phyloP scores from a whole-genome alignment of 2,888 invertebrate species.

The Phaedon cochleariae region DNA sequence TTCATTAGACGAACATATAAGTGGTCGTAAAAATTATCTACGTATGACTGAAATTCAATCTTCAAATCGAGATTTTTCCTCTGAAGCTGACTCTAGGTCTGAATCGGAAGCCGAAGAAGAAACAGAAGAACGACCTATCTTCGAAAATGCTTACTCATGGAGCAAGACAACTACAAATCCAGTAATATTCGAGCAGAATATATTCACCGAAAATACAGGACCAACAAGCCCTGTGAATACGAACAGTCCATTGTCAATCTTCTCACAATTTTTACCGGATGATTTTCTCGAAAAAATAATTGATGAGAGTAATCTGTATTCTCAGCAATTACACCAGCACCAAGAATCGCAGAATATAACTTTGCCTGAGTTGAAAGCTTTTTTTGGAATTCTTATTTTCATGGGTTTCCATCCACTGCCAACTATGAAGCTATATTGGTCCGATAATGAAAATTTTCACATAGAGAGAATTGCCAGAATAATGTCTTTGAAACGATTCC shows the following conservation, averaged over 20 bases:
- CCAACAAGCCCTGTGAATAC: background rate
- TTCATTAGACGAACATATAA: background rate
- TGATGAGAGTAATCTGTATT: slow-evolving; percentile 1
- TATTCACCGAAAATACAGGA: slow-evolving; percentile 9
- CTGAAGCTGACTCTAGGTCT: no score
- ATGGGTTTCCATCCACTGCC: slow-evolving; percentile 25
- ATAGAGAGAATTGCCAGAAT: slow-evolving; percentile 33
- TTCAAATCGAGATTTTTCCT: no score
- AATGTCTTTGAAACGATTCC: no score
- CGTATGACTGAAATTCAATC: background rate
- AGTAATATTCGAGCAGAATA: background rate
- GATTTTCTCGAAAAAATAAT: background rate
- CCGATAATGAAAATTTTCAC: slow-evolving; percentile 28
- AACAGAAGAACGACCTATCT: background rate
- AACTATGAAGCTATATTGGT: slow-evolving; percentile 42
- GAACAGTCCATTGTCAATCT: background rate
- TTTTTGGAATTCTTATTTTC: slow-evolving; percentile 14
- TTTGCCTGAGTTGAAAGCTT: slow-evolving; percentile 8
- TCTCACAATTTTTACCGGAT: slow-evolving; percentile 1
- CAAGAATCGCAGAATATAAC: no score
- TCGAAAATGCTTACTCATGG: background rate
- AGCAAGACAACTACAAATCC: background rate
- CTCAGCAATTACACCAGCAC: no score
- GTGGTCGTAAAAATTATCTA: background rate
- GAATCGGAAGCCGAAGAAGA: no score